Conservation (phyloP, 2,113 vertebrate genomes). For the Amazona guildingii region DNA sequence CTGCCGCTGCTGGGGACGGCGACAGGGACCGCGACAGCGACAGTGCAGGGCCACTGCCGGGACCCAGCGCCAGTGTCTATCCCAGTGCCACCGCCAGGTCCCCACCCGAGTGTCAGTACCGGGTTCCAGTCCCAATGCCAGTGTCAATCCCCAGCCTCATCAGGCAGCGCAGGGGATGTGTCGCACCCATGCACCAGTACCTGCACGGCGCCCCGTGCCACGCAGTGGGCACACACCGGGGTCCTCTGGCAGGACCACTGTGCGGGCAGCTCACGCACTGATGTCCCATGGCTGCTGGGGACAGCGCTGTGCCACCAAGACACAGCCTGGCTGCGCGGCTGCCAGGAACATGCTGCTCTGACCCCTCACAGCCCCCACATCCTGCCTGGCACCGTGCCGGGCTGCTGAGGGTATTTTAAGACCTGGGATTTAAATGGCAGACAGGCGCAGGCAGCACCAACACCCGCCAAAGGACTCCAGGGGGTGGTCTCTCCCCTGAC, state of each 20-base stretch:
- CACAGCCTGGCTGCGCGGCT: accelerated
- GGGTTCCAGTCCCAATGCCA: neutral
- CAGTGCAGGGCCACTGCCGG: neutral
- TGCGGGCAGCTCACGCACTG: accelerated
- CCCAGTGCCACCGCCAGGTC: neutral
- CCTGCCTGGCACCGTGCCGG: neutral
- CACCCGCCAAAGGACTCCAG: neutral
- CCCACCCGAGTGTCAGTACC: neutral
- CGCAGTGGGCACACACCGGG: neutral
- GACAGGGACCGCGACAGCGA: no score
- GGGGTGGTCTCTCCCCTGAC: neutral
- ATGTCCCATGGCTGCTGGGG: neutral
- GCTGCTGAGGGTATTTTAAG: slow-evolving; percentile 21
- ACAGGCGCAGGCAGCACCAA: accelerated
- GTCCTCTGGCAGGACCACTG: accelerated
- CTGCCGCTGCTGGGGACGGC: accelerated
- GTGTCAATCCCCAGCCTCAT: neutral
- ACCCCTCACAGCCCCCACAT: neutral
- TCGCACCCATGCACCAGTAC: neutral
- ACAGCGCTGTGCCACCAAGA: neutral
- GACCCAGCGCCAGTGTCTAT: neutral
- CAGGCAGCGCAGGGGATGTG: accelerated
- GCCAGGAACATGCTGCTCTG: neutral
- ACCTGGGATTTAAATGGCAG: neutral
- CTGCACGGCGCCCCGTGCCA: accelerated